Percentiles rank a stretch among this genome's conserved stretches.
Conservation (phyloP, 2,888 invertebrate species). For the Parascotia fuliginaria region DNA sequence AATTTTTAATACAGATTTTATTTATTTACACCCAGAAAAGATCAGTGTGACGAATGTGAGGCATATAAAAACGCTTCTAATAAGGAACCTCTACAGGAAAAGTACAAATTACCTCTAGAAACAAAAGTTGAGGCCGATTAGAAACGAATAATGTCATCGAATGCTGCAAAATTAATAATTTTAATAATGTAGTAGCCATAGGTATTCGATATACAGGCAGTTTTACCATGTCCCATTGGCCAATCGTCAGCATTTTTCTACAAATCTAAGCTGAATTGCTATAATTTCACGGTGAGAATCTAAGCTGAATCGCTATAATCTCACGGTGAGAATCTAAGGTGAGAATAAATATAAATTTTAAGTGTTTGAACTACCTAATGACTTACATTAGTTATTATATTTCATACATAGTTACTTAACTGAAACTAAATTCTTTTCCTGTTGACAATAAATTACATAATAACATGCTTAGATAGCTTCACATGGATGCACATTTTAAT, state of each 20-base stretch:
- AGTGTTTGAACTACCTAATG: no score
- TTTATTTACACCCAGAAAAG: constrained; percentile 35
- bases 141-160: neutral
- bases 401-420: no score
- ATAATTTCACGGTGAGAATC: neutral
- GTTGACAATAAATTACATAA: no score
- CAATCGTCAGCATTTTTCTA: neutral
- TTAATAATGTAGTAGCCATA: neutral
- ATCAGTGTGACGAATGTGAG: constrained; percentile 37
- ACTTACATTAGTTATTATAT: no score
- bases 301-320: neutral
- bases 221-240: neutral
- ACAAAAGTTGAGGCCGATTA: constrained; percentile 23
- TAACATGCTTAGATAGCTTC: no score
- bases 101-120: constrained; percentile 26
- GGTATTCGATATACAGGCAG: neutral
- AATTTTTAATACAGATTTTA: constrained; percentile 14
- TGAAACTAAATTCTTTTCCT: no score
- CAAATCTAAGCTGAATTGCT: neutral
- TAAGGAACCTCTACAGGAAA: constrained; percentile 23
- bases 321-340: neutral
- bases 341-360: no score
- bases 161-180: neutral
- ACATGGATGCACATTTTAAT: no score
- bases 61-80: constrained; percentile 34